Percentiles rank a stretch among this genome's conserved stretches.
These are phyloP conservation scores for Sialis fuliginosa DNA, from an alignment of 2,888 invertebrate genomes.

Conservation along the genomic window DNA sequence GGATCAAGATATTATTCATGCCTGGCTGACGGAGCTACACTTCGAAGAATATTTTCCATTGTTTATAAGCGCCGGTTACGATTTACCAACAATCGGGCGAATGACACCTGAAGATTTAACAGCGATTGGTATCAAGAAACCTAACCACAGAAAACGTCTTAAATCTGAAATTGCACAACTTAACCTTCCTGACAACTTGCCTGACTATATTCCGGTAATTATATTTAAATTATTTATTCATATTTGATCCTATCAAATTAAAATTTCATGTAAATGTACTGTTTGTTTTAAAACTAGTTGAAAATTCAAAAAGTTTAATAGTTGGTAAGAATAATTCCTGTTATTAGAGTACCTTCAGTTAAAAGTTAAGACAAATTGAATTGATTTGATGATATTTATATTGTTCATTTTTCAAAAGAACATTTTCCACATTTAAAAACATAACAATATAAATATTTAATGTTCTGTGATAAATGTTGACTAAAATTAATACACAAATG, in stretches of 20 bases:
- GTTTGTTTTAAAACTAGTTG: neutral
- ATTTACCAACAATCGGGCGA: conserved; percentile 92
- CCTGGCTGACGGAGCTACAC: conserved; percentile 85
- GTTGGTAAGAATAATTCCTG: neutral
- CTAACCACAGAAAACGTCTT: conserved; percentile 87
- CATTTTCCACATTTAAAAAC: no score
- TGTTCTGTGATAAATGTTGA: no score
- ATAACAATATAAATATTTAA: no score
- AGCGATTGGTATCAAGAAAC: conserved; percentile 86
- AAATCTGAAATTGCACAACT: conserved; percentile 92
- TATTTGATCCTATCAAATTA: conserved; percentile 3
- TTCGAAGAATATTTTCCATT: conserved; percentile 90
- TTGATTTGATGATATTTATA: no score
- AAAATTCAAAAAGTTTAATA: neutral
- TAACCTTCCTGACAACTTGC: conserved; percentile 85
- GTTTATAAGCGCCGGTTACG: conserved; percentile 91
- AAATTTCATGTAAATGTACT: neutral
- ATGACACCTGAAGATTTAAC: conserved; percentile 96
- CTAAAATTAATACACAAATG: no score
- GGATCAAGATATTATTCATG: conserved; percentile 88
- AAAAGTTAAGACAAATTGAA: no score
- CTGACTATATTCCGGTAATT: conserved; percentile 81
- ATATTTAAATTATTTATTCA: conserved; percentile 3
- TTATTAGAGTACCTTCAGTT: neutral
- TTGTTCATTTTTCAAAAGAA: no score